Evolutionary conservation across 1,140 invertebrate species (phyloP).

Genomic region (Ceratina australensis): DNA sequence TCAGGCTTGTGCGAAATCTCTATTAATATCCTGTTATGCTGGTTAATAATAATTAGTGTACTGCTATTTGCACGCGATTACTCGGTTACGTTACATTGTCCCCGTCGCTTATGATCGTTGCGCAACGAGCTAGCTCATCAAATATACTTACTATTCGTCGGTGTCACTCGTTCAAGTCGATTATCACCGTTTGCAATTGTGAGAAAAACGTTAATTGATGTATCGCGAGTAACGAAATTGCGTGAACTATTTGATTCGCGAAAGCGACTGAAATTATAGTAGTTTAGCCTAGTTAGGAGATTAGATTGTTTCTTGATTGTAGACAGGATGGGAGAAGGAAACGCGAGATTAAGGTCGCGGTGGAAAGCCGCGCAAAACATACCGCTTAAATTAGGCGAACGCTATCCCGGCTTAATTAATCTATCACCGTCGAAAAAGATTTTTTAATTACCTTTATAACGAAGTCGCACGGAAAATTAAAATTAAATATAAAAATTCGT

Average conservation of each 20-base stretch:
- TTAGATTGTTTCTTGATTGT: slow-evolving; percentile 27
- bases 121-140: too few relatives aligned
- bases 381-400: slow-evolving; percentile 14
- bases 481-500: too few relatives aligned
- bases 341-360: slow-evolving; percentile 10
- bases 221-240: neutral
- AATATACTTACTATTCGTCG: too few relatives aligned
- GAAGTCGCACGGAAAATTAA: neutral
- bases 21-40: neutral
- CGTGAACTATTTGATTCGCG: too few relatives aligned
- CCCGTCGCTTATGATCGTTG: too few relatives aligned
- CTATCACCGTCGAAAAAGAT: neutral
- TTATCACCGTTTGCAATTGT: neutral
- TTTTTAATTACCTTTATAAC: neutral
- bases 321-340: slow-evolving; percentile 24
- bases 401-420: neutral
- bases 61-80: too few relatives aligned
- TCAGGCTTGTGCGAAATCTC: neutral
- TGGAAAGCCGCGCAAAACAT: slow-evolving; percentile 10
- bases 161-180: too few relatives aligned
- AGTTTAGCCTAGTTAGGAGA: slow-evolving; percentile 32
- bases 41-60: neutral
- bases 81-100: too few relatives aligned
- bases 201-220: neutral
- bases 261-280: neutral